Conservation (phyloP, 2,797 vertebrate species). For the Dicrostonyx torquatus region DNA sequence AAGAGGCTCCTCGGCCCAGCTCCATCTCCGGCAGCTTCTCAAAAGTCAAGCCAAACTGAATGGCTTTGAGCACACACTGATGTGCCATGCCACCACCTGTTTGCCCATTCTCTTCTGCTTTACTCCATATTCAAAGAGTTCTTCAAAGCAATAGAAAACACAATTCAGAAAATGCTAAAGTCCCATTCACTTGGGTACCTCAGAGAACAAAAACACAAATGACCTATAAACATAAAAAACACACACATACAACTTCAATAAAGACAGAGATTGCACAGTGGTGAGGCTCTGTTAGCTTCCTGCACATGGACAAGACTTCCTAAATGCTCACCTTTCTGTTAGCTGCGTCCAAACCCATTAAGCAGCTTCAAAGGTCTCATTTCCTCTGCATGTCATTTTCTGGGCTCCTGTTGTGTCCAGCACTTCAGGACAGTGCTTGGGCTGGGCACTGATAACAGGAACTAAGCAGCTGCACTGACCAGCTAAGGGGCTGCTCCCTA, state of each 20-base stretch:
- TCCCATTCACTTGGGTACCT: neutral
- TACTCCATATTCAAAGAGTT: neutral
- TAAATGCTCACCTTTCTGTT: neutral
- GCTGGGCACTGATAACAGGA: neutral
- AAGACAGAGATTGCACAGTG: neutral
- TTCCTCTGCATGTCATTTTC: neutral
- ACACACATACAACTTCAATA: neutral
- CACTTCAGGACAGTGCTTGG: neutral
- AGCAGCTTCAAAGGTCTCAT: neutral
- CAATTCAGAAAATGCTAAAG: neutral
- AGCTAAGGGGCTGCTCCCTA: neutral
- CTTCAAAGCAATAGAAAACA: constrained; percentile 3
- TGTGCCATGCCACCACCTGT: neutral
- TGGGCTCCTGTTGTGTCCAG: neutral
- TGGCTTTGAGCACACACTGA: neutral
- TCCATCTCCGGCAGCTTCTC: neutral
- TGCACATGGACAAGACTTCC: neutral
- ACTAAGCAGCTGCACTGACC: neutral
- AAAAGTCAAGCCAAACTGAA: neutral
- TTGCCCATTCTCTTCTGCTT: neutral
- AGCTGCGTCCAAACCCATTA: neutral
- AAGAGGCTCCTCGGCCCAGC: neutral
- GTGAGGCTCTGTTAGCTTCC: neutral
- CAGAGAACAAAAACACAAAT: neutral
- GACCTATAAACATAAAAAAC: neutral